phyloP scores from a whole-genome alignment of 2,113 vertebrate species.

The Carlito syrichta region DNA sequence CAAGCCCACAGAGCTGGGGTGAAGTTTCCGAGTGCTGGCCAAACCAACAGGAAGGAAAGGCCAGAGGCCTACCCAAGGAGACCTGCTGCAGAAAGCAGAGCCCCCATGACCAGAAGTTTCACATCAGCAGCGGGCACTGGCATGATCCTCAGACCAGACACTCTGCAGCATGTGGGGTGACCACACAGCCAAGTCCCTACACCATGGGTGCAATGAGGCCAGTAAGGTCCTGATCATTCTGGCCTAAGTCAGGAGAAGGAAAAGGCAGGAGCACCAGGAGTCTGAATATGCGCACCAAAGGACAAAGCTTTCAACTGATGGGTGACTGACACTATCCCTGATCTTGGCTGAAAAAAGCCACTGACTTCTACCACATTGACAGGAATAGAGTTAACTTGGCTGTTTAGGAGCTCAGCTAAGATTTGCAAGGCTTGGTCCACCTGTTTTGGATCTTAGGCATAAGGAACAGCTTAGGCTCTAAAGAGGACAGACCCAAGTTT shows the following conservation, averaged over 20 bases:
- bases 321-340: too few relatives aligned
- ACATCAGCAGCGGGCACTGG: neutral
- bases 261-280: neutral
- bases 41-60: neutral
- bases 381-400: neutral
- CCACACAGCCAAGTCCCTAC: neutral
- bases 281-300: neutral
- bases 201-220: too few relatives aligned
- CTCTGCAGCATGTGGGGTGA: neutral
- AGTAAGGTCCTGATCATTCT: neutral
- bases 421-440: neutral
- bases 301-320: neutral
- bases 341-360: neutral
- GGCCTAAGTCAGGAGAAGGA: neutral
- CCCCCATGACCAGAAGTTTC: neutral
- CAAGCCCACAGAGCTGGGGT: neutral
- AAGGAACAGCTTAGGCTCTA: neutral
- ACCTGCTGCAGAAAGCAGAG: neutral
- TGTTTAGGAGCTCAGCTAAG: too few relatives aligned
- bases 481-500: neutral
- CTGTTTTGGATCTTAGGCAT: rapidly evolving
- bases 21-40: too few relatives aligned
- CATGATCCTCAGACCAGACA: neutral
- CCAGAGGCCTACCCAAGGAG: neutral
- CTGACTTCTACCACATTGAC: neutral